Percentiles rank a stretch among this genome's conserved stretches.
phyloP scores from a whole-genome alignment of 2,797 vertebrate genomes.

The Danio kyathit region DNA sequence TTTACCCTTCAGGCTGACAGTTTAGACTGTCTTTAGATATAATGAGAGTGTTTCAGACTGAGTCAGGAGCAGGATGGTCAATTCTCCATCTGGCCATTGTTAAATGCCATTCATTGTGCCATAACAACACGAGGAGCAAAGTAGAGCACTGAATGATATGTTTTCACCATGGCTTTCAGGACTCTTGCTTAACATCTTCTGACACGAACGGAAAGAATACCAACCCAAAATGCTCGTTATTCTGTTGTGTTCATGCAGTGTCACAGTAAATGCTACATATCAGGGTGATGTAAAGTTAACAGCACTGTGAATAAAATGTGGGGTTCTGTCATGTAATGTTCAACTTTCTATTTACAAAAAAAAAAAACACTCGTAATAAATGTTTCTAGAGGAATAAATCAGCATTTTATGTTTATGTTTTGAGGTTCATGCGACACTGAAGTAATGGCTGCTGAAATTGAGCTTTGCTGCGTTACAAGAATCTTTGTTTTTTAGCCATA shows the following conservation, averaged over 20 bases:
- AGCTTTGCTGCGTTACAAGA: not conserved
- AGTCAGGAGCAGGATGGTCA: conserved; percentile 22
- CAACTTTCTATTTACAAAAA: no score
- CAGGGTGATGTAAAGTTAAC: not conserved
- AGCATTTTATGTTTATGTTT: not conserved
- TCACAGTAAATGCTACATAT: not conserved
- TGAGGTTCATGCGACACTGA: not conserved
- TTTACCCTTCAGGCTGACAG: conserved; percentile 37
- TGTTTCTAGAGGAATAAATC: not conserved
- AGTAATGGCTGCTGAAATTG: not conserved
- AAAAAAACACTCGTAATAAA: no score
- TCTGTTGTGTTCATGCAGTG: not conserved
- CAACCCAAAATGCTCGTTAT: not conserved
- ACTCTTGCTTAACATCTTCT: not conserved
- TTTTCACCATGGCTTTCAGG: conserved; percentile 37
- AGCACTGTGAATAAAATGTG: not conserved
- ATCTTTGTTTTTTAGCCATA: no score
- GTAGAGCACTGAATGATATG: conserved; percentile 3
- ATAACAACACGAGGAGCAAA: conserved; percentile 19
- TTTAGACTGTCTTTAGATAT: conserved; percentile 28
- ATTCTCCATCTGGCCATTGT: conserved; percentile 20
- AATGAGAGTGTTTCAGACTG: conserved; percentile 40
- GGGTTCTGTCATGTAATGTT: not conserved
- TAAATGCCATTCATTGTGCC: conserved; percentile 39
- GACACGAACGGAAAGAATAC: not conserved